Percentiles rank a stretch among this genome's conserved stretches.
These are phyloP conservation scores for Pristionchus exspectatus DNA, from an alignment of 2,888 invertebrate species.

Conservation along the genomic window DNA sequence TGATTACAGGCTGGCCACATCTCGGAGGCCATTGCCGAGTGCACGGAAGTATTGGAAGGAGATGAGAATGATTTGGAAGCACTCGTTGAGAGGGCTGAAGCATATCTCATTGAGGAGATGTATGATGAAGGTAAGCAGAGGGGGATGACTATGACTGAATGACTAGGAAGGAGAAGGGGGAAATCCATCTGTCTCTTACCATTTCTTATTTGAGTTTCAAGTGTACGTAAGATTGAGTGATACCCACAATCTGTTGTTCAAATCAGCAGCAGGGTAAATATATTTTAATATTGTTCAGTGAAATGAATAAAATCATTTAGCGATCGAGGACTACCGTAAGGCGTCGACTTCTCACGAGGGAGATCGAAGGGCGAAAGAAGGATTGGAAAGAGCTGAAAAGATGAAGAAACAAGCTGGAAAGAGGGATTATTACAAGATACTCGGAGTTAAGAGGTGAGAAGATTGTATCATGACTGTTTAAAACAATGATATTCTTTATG, in stretches of 20 bases:
- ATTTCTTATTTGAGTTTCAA: too few relatives aligned
- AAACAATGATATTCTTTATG: too few relatives aligned
- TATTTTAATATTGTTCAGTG: too few relatives aligned
- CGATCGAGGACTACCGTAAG: constrained; percentile 90
- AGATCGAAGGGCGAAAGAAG: constrained; percentile 90
- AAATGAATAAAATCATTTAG: constrained; percentile 81
- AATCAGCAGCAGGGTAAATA: too few relatives aligned
- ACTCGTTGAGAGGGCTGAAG: constrained; percentile 93
- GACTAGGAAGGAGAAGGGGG: not conserved
- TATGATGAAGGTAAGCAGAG: constrained; percentile 87
- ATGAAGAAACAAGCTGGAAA: constrained; percentile 93
- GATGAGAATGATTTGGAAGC: constrained; percentile 86
- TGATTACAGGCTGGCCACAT: constrained; percentile 85
- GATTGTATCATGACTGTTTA: not conserved
- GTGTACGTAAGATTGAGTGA: too few relatives aligned
- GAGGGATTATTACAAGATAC: constrained; percentile 97
- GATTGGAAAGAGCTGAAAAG: constrained; percentile 90
- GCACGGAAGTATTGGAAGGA: constrained; percentile 87
- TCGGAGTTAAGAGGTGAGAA: constrained; percentile 88
- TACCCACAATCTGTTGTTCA: too few relatives aligned
- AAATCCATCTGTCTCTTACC: not conserved
- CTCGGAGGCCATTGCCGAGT: constrained; percentile 86
- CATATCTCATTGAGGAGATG: constrained; percentile 90
- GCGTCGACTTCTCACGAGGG: constrained; percentile 90
- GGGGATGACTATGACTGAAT: not conserved